Evolutionary conservation across 2,888 invertebrate genomes (phyloP), one percentile per base, ranked within the genome.

Genomic region (Cheilosia scutellata): DNA sequence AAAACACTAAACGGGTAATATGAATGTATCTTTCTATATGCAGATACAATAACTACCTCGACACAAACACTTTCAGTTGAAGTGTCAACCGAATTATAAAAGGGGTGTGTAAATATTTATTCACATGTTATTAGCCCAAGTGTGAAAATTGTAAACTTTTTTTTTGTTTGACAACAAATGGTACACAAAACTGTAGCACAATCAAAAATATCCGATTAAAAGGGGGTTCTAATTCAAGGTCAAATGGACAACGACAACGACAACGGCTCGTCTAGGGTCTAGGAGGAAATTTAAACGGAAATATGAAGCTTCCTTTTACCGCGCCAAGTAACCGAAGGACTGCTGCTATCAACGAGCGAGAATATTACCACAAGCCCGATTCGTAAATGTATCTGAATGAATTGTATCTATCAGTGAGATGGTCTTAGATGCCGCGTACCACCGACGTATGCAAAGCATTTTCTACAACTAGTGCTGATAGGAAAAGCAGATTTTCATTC

Each of bases 401-500:
- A 27, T n/a, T 33, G 13, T 16, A 62, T n/a, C 20, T 47, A 29
- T 37, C 37, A 7, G 37, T 11, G 65, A 57, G 37, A 16, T 49
- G 27, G 31, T 42, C 6, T 16, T 1, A 11, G 7, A n/a, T 16
- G 27, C 40, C 40, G 76, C 6, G 29, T n/a, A 65, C 47, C 53
- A 65, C 63, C 71, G 58, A 58, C 13, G 31, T 57, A 66, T 51
- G 51, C 68, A n/a, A 63, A 68, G 51, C 51, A 63, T 58, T 37
- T 74, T 51, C 44, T 29, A 44, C 57, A 58, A 83, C 83, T 83
- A 55, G 33, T 68, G 53, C 31, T 11, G 40, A n/a, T 7, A 49
- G 60, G 16, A 68, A 78, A 83, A 74, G 25, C 33, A 29, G 62
- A 68, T 83, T 83, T 83, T 78, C 83, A 83, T 83, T 83, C 83